Evolutionary conservation across 2,888 invertebrate species (phyloP), one percentile per base, ranked within the genome.

Genomic region (Nematopogon swammerdamellus): DNA sequence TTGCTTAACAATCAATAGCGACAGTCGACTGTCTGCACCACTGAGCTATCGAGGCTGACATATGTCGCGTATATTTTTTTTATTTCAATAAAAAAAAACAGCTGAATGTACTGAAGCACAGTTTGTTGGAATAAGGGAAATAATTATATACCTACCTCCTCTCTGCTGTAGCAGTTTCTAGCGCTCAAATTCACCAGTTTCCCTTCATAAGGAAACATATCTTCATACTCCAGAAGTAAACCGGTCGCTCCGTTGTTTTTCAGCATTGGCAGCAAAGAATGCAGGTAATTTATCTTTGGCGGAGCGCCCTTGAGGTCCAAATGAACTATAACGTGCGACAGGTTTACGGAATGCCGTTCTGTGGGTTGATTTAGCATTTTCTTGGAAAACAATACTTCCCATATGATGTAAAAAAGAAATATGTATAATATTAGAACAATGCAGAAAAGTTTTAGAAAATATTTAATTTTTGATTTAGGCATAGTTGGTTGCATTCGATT

Each of bases 261-360:
- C 8, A 91, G 62, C 51, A 85, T 67, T 1, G 84, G 84, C 50
- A 92, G 80, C 0, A 93, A 56, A 8, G 81, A 69, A 48, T 74
- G 64, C 51, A 85, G 80, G 59, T 88, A 89, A 0, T 67, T 62
- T 2, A 90, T 60, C 58, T 84, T 86, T 0, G 89, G 89, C 0
- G 92, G 91, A 1, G 92, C 89, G 8, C 93, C 92, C 67, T 95
- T 94, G 16, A 94, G 68, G 69, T 94, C 95, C 19, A 94, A 67
- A 67, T 94, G 94, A 1, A 95, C 88, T 19, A 92, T 79, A 51
- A 87, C 83, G 53, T 86, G 75, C 0, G 64, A 56, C n/a, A 77
- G 42, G 46, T 47, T 51, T 8, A 36, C 3, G 6, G 36, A 6
- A 8, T 36, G 11, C 3, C 36, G 4, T 14, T 36, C 11, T 36